phyloP scores from a whole-genome alignment of 2,888 invertebrate genomes.

The Mythimna impura region DNA sequence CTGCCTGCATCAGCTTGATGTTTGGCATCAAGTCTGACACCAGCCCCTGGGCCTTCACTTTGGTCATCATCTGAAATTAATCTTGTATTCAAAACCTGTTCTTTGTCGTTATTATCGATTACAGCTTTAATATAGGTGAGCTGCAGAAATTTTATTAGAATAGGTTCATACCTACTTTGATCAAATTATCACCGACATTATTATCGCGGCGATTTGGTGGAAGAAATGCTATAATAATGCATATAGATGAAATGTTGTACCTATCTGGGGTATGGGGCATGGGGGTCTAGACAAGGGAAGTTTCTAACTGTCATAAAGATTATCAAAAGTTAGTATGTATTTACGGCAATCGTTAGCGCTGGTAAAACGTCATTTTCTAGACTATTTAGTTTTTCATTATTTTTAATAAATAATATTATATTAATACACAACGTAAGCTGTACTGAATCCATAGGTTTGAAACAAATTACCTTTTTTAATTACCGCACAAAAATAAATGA shows the following conservation, averaged over 20 bases:
- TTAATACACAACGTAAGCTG: background rate
- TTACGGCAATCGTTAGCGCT: too few species aligned
- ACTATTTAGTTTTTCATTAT: too few species aligned
- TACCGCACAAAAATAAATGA: background rate
- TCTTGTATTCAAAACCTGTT: slow-evolving; percentile 10
- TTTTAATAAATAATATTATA: background rate
- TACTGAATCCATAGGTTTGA: background rate
- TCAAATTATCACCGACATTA: too few species aligned
- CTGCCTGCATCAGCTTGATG: slow-evolving; percentile 94
- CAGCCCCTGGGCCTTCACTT: slow-evolving; percentile 91
- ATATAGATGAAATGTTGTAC: too few species aligned
- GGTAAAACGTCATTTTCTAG: too few species aligned
- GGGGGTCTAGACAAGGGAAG: too few species aligned
- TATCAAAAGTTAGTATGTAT: too few species aligned
- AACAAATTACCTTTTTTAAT: background rate
- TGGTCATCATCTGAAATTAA: slow-evolving; percentile 85
- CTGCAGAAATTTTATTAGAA: background rate
- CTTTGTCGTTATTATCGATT: background rate
- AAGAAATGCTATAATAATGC: too few species aligned
- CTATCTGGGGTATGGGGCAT: too few species aligned
- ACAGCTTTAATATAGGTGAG: background rate
- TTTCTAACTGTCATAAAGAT: too few species aligned
- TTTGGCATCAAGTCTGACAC: slow-evolving; percentile 96
- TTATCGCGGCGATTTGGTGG: too few species aligned
- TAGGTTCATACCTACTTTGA: too few species aligned